Conservation (phyloP, 2,888 invertebrate species). For the Sympetrum striolatum region DNA sequence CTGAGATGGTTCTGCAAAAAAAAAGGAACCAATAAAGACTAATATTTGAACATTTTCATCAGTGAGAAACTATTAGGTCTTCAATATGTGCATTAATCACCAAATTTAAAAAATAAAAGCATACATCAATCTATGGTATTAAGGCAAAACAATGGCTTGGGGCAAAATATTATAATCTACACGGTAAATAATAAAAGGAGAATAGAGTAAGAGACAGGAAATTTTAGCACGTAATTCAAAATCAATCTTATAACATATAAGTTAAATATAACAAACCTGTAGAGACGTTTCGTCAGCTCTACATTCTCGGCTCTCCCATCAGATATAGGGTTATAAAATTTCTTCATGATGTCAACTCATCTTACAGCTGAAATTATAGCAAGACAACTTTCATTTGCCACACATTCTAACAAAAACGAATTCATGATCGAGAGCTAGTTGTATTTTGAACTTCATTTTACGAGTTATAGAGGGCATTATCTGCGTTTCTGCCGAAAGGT, state of each 20-base stretch:
- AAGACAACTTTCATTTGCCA: slow-evolving; percentile 39
- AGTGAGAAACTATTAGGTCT: too few relatives aligned
- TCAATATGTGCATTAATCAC: too few relatives aligned
- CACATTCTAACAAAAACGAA: slow-evolving; percentile 31
- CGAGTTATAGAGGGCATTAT: slow-evolving; percentile 26
- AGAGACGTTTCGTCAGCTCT: slow-evolving; percentile 65
- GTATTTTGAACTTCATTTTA: slow-evolving; percentile 37
- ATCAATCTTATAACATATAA: neutral
- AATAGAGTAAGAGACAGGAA: neutral
- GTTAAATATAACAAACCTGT: slow-evolving; percentile 59
- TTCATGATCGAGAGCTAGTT: slow-evolving; percentile 12
- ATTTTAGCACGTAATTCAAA: neutral
- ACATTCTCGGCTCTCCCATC: slow-evolving; percentile 64
- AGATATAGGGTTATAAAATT: slow-evolving; percentile 62
- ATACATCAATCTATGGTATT: too few relatives aligned
- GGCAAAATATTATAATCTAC: too few relatives aligned
- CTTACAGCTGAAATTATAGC: slow-evolving; percentile 51
- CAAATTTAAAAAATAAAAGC: too few relatives aligned
- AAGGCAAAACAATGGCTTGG: too few relatives aligned
- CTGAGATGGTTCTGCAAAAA: slow-evolving; percentile 19
- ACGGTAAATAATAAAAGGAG: too few relatives aligned
- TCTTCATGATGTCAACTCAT: slow-evolving; percentile 66
- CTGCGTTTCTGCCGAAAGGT: slow-evolving; percentile 7
- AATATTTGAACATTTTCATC: neutral
- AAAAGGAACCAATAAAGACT: neutral